These are phyloP conservation scores for Lamproptera curius DNA, from an alignment of 2,888 invertebrate species.

Conservation along the genomic window DNA sequence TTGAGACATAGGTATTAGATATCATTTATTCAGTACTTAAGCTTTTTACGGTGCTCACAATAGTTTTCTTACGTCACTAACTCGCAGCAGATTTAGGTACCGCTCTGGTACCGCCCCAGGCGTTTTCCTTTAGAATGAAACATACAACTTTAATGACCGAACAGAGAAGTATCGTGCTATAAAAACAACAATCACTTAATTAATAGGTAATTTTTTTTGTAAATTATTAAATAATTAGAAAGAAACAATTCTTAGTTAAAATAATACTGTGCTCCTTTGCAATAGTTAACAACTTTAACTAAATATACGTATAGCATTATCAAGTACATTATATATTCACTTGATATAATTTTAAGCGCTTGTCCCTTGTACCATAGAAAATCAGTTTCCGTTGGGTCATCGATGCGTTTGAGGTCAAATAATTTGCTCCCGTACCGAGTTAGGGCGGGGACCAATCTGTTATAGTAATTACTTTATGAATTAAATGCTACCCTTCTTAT, in stretches of 20 bases:
- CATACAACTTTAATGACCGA: no score
- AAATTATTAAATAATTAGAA: background rate
- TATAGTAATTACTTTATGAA: background rate
- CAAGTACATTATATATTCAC: no score
- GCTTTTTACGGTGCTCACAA: no score
- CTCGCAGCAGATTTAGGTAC: no score
- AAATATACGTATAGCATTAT: conserved; percentile 8
- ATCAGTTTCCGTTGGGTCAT: conserved; percentile 28
- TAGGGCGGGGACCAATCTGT: conserved; percentile 24
- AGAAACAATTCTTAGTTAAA: background rate
- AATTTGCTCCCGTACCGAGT: conserved; percentile 41
- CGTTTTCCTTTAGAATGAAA: no score
- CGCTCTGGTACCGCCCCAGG: no score
- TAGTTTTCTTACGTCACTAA: no score
- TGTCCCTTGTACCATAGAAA: conserved; percentile 26
- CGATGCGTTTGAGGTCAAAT: conserved; percentile 43
- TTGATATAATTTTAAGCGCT: conserved; percentile 11
- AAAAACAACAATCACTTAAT: background rate
- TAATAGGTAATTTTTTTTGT: background rate
- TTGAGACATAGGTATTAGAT: no score
- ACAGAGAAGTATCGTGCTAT: background rate
- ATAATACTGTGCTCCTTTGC: background rate
- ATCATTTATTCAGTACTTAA: no score
- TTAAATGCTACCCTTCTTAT: no score
- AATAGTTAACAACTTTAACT: background rate